Conservation (phyloP, 2,888 invertebrate genomes). For the Pocota personata region DNA sequence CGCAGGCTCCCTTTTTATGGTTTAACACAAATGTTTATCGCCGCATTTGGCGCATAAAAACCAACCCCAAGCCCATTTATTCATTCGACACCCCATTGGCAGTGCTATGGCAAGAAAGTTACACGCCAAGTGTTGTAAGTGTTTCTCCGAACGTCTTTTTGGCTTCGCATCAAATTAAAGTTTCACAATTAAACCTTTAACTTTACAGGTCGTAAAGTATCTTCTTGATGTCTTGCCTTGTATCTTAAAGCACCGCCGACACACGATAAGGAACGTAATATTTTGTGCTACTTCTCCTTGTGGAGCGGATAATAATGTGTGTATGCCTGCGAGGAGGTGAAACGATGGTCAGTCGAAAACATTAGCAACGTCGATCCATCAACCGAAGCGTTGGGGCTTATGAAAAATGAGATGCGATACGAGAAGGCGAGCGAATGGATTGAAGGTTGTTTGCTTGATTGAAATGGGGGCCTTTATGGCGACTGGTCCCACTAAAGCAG, state of each 20-base stretch:
- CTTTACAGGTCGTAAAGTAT: slow-evolving; percentile 75
- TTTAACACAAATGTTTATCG: slow-evolving; percentile 63
- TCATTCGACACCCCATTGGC: slow-evolving; percentile 37
- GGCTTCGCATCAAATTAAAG: slow-evolving; percentile 74
- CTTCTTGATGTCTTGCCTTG: slow-evolving; percentile 46
- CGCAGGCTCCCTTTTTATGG: slow-evolving; percentile 53
- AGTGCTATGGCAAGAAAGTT: slow-evolving; percentile 6
- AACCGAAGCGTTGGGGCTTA: slow-evolving; percentile 38
- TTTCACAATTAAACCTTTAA: slow-evolving; percentile 75
- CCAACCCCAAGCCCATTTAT: slow-evolving; percentile 30
- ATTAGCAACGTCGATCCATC: slow-evolving; percentile 66
- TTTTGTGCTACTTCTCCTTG: slow-evolving; percentile 3
- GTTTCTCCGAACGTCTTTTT: slow-evolving; percentile 48
- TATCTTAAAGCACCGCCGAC: slow-evolving; percentile 20
- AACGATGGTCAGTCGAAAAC: slow-evolving; percentile 49
- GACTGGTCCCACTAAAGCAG: background rate
- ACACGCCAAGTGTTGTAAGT: slow-evolving; percentile 8
- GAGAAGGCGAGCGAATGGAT: slow-evolving; percentile 15
- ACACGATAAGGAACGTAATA: slow-evolving; percentile 37
- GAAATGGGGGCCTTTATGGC: slow-evolving; percentile 53
- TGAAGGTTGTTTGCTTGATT: slow-evolving; percentile 58
- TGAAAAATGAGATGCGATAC: slow-evolving; percentile 61
- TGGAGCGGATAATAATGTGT: background rate
- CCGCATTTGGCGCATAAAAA: slow-evolving; percentile 51
- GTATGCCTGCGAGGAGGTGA: background rate